A percentile compares a stretch with the other conserved stretches of the same genome.
phyloP scores from a whole-genome alignment of 2,113 vertebrate genomes.

The Pogona vitticeps region DNA sequence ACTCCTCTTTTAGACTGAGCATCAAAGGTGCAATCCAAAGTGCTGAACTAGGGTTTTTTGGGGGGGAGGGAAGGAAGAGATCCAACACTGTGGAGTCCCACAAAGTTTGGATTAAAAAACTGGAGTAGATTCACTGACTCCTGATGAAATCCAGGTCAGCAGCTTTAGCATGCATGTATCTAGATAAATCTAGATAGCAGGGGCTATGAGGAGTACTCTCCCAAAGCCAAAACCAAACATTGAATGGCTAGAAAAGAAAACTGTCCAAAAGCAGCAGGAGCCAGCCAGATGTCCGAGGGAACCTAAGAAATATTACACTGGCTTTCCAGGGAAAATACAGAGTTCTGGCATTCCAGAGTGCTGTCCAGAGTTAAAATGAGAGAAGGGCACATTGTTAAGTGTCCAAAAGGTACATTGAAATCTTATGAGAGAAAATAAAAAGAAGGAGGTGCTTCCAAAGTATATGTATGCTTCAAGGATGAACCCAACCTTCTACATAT shows the following conservation, averaged over 20 bases:
- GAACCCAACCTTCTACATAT: not conserved
- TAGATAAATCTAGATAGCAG: not conserved
- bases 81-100: no score
- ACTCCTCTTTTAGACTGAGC: no score
- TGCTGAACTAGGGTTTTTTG: no score
- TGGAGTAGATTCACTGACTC: no score
- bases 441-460: constrained; percentile 11
- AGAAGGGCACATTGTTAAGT: not conserved
- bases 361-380: constrained; percentile 14
- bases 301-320: constrained; percentile 5
- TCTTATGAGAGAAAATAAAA: constrained; percentile 24
- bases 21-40: no score
- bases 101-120: no score
- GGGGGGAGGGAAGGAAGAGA: no score
- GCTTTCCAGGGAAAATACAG: constrained; percentile 15
- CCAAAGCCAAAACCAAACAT: not conserved
- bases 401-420: not conserved
- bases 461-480: not conserved
- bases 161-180: not conserved
- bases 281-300: constrained; percentile 5
- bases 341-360: constrained; percentile 16
- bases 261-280: constrained; percentile 37
- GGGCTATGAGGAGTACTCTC: not conserved
- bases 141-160: no score
- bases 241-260: not conserved